Base-by-base conservation (phyloP, 2,797 vertebrate genomes). In the Lagodon rhomboides region DNA sequence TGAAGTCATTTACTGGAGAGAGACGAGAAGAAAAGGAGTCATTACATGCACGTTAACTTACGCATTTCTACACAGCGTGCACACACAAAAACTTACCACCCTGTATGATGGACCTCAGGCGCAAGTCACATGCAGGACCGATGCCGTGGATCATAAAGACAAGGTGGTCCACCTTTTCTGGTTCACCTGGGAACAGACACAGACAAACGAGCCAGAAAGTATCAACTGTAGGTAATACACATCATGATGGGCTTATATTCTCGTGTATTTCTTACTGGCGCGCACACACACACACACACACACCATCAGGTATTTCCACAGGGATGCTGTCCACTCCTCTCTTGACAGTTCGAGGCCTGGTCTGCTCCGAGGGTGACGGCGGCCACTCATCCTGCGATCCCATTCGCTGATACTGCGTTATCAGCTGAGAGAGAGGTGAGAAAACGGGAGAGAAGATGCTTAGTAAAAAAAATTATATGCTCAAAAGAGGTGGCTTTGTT, bases 131-230 rank as follows among this genome's bases (percentile, higher is more conserved):
- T 0, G 97, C 97, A 2, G 98, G 98, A 44, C 98, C 98, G 13
- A 99, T 99, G 2, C 98, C 98, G 34, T 98, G 98, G 46, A 99
- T 97, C 94, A 99, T 97, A 12, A 98, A 98, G 67, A 99, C 97
- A 80, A 99, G 93, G 71, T 99, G 98, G 77, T 98, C 97, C 22
- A 98, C 96, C 61, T 96, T 95, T 62, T 95, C 94, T 0, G 97
- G 96, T 84, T 99, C 98, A 20, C 96, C 98, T 96, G 63, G 12
- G 73, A 89, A 84, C 38, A 38, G 38, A 38, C 34, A 10, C 34
- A 10, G 1, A 43, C 58, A 41, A 10, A 61, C 43, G 27, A 72
- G 30, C 34, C 12, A 5, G 20, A 18, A 49, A 30, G 3, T 23
- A 18, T 55, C 9, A 9, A 60, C 50, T 65, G 18, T 22, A 15